Evolutionary conservation across 2,888 invertebrate genomes (phyloP), one percentile per base, ranked within the genome.

Genomic region (Nesidiocoris tenuis): DNA sequence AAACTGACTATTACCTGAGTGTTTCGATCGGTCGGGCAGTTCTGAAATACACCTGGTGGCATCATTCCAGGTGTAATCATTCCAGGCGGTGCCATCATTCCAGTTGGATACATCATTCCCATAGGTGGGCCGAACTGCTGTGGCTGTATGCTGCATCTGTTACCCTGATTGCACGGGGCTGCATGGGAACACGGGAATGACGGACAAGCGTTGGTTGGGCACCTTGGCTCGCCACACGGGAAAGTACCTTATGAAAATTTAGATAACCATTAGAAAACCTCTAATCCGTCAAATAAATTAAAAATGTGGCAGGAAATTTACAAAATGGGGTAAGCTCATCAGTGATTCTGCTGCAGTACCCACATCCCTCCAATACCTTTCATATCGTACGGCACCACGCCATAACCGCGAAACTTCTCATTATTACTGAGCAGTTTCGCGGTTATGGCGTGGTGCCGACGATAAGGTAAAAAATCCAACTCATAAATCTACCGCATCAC

Each of bases 151-250:
- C n/a, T 7, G 54, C 54, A 54, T 16, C n/a, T 16, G 2, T 5
- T 18, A n/a, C 59, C 59, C 17, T 9, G 3, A 61, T 39, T 54
- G 16, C 16, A 61, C 3, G 39, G 2, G 25, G 18, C 2, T 0
- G 72, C 61, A 23, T 72, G 72, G 19, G 39, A 19, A 18, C 72
- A 72, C 1, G 72, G 72, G 54, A 72, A 72, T 22, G 61, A 54
- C 2, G 39, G 25, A 25, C 72, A 72, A n/a, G 16, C 18, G 59
- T 61, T 55, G 2, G 70, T 18, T 18, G 70, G 72, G 39, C 72
- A 72, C 19, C 16, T 21, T 1, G 19, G 39, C 54, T 72, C 61
- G 2, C 72, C 72, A 18, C 70, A 70, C 1, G 70, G 70, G 7
- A 70, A 23, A 61, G 24, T 24, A 19, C 70, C 70, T 18, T 25